Conservation (phyloP, 2,113 vertebrate genomes). For the Petrocephalus microphthalmus region DNA sequence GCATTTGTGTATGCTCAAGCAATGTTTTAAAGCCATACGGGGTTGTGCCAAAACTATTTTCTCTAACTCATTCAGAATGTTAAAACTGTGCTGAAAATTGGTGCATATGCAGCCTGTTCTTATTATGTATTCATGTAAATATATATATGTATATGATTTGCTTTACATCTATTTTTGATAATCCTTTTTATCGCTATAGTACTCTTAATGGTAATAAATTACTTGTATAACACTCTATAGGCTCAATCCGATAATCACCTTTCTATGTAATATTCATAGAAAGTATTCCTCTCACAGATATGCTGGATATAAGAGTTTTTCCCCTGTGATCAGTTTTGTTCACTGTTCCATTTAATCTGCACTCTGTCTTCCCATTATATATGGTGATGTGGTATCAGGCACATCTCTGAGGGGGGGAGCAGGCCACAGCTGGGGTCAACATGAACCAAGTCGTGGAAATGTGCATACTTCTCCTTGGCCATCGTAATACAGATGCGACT, state of each 20-base stretch:
- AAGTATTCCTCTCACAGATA: neutral
- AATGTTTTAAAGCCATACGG: conserved; percentile 22
- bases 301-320: neutral
- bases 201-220: neutral
- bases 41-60: conserved; percentile 14
- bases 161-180: neutral
- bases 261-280: neutral
- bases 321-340: neutral
- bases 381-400: neutral
- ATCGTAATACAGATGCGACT: neutral
- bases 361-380: neutral
- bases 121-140: neutral
- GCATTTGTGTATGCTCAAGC: neutral
- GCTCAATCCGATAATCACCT: neutral
- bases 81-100: neutral
- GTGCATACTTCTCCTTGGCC: neutral
- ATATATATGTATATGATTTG: neutral
- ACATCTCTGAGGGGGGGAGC: neutral
- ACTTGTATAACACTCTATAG: neutral
- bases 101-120: neutral
- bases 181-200: neutral
- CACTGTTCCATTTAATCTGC: neutral
- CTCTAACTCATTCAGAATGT: neutral
- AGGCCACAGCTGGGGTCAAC: neutral
- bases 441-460: neutral